Percentiles rank a stretch among this genome's conserved stretches.
Conservation (phyloP, 1,140 invertebrate genomes). For the Monomorium pharaonis region DNA sequence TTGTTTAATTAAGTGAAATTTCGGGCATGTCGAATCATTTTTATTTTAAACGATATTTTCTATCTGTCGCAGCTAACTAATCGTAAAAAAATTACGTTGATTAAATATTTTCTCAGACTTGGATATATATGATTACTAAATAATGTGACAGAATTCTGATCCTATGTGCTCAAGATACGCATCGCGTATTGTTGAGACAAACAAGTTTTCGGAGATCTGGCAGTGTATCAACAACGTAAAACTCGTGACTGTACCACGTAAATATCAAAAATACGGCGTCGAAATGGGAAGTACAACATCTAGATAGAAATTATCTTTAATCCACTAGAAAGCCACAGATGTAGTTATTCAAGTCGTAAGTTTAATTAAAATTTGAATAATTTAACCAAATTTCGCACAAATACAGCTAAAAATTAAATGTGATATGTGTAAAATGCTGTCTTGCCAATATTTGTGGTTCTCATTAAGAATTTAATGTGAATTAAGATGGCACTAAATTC, state of each 20-base stretch:
- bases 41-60: not conserved
- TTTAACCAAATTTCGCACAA: not conserved
- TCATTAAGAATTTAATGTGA: not conserved
- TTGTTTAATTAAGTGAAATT: not conserved
- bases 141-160: constrained; percentile 28
- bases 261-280: constrained; percentile 43
- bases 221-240: constrained; percentile 77
- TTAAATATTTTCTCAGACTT: not conserved
- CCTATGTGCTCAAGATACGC: constrained; percentile 4
- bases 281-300: not conserved
- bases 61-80: not conserved
- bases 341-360: not conserved
- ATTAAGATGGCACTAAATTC: not conserved
- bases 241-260: constrained; percentile 64
- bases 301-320: not conserved
- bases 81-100: not conserved
- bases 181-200: constrained; percentile 30
- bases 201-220: constrained; percentile 66
- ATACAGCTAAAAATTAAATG: not conserved
- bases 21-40: not conserved
- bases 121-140: constrained; percentile 1
- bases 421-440: too few species aligned
- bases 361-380: not conserved
- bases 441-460: not conserved
- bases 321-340: not conserved